Percentiles rank a stretch among this genome's conserved stretches.
Evolutionary conservation across 2,888 invertebrate genomes (phyloP).

Genomic region (Drosophila vallismaia): DNA sequence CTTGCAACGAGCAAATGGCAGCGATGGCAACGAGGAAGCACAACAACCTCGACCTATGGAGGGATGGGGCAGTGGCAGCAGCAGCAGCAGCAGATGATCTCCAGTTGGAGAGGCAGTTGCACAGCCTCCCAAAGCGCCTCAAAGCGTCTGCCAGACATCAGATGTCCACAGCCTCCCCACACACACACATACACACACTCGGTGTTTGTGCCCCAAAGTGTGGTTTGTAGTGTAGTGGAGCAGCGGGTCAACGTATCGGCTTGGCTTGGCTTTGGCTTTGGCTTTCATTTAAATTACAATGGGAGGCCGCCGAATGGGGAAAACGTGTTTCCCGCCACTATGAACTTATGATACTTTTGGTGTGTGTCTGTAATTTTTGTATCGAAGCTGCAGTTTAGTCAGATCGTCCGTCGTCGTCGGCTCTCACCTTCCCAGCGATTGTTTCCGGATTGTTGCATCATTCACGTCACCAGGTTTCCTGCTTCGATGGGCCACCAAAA

Average conservation of each 20-base stretch:
- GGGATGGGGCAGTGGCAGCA: neutral
- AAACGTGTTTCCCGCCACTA: constrained; percentile 31
- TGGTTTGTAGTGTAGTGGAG: constrained; percentile 37
- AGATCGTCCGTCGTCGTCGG: too few relatives aligned
- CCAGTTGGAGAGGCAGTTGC: neutral
- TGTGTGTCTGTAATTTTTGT: constrained; percentile 12
- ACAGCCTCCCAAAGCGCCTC: too few relatives aligned
- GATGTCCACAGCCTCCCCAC: too few relatives aligned
- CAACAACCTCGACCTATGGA: constrained; percentile 30
- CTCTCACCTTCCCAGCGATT: constrained; percentile 19
- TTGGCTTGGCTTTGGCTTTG: neutral
- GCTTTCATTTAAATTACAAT: constrained; percentile 19
- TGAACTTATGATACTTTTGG: constrained; percentile 35
- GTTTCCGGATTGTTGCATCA: constrained; percentile 31
- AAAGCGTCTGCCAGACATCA: too few relatives aligned
- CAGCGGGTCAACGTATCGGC: constrained; percentile 38
- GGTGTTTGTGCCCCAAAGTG: neutral
- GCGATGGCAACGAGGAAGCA: constrained; percentile 38
- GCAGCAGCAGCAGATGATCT: neutral
- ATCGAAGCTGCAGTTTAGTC: constrained; percentile 3
- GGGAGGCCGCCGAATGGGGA: constrained; percentile 2
- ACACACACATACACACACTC: too few relatives aligned
- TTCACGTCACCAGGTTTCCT: constrained; percentile 26
- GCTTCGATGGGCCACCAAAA: constrained; percentile 25
- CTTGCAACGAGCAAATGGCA: constrained; percentile 3